Evolutionary conservation across 2,797 vertebrate species (phyloP), one percentile per base, ranked within the genome.

Genomic region (Enteromius mattozi): DNA sequence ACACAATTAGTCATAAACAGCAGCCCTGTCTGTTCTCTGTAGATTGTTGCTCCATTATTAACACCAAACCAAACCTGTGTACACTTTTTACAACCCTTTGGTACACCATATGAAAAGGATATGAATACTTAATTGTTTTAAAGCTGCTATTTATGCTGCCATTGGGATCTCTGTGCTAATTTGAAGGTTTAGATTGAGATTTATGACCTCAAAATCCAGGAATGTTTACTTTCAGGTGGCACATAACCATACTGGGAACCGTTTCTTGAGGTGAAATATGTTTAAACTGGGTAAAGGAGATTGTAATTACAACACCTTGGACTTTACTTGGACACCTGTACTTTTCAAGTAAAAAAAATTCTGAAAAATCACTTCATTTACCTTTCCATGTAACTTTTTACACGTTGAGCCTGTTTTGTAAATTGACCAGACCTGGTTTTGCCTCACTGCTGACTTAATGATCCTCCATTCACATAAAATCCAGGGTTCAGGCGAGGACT

Each of bases 381-480:
- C 88, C 66, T 86, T 87, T 88, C 82, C 86, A 63, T 81, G 84
- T 78, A 35, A 4, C 40, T 81, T 78, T 88, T 85, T 88, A 81
- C 9, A 74, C 71, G 83, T 78, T 81, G 63, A 81, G 84, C 85
- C 82, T 69, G 84, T 86, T 91, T 89, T 88, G 86, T 79, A 71
- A 21, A 75, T 71, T 66, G n/a, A 75, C 16, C 72, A 72, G 65
- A 56, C 51, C 82, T 78, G 85, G 89, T 88, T 92, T 88, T 87
- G 90, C 91, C 89, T 91, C 84, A 68, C 78, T 90, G 90, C 90
- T 89, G 90, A 88, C 85, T 65, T 86, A 89, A 87, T 91, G 91
- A 92, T 86, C 91, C 91, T 88, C 88, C 86, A 47, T 90, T 91
- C 70, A 68, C 45, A 59, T 19, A 42, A 74, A 86, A 66, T 21